A percentile compares a stretch with the other conserved stretches of the same genome.
These are phyloP conservation scores for Oxystoma pomonae DNA, from an alignment of 2,888 invertebrate species.

Conservation along the genomic window DNA sequence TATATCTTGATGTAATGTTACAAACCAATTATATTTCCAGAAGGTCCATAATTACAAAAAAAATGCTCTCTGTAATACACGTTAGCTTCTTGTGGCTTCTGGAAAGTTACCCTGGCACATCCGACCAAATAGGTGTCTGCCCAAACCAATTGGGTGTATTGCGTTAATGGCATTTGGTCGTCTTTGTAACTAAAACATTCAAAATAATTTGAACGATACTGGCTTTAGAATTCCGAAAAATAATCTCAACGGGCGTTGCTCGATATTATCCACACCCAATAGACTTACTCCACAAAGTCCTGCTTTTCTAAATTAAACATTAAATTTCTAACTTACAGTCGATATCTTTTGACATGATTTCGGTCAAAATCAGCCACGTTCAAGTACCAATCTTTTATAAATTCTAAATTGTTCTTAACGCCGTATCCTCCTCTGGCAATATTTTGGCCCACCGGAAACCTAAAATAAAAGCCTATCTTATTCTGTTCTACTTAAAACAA, in stretches of 20 bases:
- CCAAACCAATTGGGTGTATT: conserved; percentile 42
- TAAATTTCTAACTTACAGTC: conserved; percentile 33
- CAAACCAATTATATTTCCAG: no score
- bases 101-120: conserved; percentile 41
- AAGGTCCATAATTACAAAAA: conserved; percentile 45
- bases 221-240: no score
- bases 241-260: no score
- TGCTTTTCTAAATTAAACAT: no score
- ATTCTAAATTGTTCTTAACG: conserved; percentile 34
- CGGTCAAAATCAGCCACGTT: conserved; percentile 39
- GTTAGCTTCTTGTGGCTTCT: conserved; percentile 27
- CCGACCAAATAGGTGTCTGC: conserved; percentile 40
- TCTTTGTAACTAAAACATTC: conserved; percentile 6
- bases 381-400: conserved; percentile 43
- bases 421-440: conserved; percentile 41
- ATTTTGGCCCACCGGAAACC: conserved; percentile 48
- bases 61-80: conserved; percentile 39
- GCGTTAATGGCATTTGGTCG: conserved; percentile 10
- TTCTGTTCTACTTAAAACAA: no score
- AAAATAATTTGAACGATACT: no score
- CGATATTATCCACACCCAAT: no score
- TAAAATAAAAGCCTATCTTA: no score
- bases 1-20: no score
- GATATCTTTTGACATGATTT: conserved; percentile 28
- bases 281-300: no score